A percentile compares a stretch with the other conserved stretches of the same genome.
phyloP scores from a whole-genome alignment of 2,113 vertebrate genomes.

The Pelecanoides urinatrix region DNA sequence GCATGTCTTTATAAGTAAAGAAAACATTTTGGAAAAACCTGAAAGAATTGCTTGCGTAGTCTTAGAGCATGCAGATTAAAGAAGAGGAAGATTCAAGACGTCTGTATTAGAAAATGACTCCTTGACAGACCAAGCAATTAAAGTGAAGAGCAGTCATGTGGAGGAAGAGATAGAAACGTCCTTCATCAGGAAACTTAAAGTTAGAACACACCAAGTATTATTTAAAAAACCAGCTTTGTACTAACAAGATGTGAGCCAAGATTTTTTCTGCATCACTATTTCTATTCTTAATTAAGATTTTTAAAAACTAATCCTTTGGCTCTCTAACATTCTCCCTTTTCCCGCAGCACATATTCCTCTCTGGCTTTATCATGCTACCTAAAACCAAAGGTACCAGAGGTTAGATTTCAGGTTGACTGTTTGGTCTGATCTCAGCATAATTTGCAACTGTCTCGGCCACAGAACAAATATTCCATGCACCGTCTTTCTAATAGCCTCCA shows the following conservation, averaged over 20 bases:
- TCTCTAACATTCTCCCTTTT: not conserved
- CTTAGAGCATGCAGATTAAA: not conserved
- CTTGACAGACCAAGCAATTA: not conserved
- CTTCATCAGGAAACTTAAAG: not conserved
- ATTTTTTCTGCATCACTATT: not conserved
- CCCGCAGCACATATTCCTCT: not conserved
- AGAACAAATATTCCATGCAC: not conserved
- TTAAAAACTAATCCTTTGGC: not conserved
- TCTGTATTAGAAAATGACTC: not conserved
- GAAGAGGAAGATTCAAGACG: not conserved
- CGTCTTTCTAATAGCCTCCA: not conserved
- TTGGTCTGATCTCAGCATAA: not conserved
- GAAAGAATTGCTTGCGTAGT: not conserved
- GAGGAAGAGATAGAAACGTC: not conserved
- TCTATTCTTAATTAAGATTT: not conserved
- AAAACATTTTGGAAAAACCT: not conserved
- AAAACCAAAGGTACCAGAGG: not conserved
- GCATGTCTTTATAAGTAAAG: not conserved
- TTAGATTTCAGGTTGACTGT: not conserved
- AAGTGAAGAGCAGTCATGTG: not conserved
- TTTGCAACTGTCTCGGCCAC: not conserved
- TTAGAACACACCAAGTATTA: not conserved
- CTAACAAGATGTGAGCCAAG: not conserved
- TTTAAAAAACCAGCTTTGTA: not conserved
- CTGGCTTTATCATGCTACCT: not conserved